Evolutionary conservation across 2,888 invertebrate genomes (phyloP).

Genomic region (Hydriomena furcata): DNA sequence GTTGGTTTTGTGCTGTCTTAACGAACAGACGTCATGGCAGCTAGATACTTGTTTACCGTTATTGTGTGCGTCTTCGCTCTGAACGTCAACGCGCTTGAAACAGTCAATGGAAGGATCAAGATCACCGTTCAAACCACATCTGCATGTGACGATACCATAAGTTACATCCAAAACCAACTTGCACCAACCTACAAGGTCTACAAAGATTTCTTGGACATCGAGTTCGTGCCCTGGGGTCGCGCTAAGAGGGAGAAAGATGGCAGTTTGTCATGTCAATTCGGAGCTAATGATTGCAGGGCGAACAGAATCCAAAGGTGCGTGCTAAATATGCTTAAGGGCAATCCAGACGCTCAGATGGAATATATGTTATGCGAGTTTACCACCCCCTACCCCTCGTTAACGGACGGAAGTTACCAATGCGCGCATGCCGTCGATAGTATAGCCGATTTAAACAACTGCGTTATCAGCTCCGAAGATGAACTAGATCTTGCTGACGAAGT

Average conservation of each 20-base stretch:
- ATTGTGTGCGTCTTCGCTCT: slow-evolving; percentile 33
- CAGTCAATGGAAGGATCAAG: slow-evolving; percentile 62
- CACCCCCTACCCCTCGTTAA: slow-evolving; percentile 48
- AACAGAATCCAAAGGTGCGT: slow-evolving; percentile 71
- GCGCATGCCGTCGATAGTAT: slow-evolving; percentile 54
- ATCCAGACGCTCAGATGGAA: slow-evolving; percentile 58
- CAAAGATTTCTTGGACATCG: slow-evolving; percentile 58
- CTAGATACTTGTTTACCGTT: slow-evolving; percentile 30
- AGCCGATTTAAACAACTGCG: slow-evolving; percentile 59
- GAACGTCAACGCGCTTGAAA: slow-evolving; percentile 42
- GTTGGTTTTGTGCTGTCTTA: slow-evolving; percentile 26
- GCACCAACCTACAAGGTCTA: slow-evolving; percentile 54
- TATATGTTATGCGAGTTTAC: slow-evolving; percentile 72
- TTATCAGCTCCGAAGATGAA: slow-evolving; percentile 49
- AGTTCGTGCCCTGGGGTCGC: slow-evolving; percentile 75
- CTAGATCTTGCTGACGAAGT: slow-evolving; percentile 55
- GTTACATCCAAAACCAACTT: slow-evolving; percentile 54
- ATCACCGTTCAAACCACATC: slow-evolving; percentile 62
- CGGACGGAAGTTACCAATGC: slow-evolving; percentile 55
- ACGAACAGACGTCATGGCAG: slow-evolving; percentile 42
- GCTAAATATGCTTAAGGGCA: slow-evolving; percentile 50
- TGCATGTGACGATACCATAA: slow-evolving; percentile 61
- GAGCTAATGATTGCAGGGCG: slow-evolving; percentile 64
- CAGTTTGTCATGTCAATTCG: slow-evolving; percentile 57
- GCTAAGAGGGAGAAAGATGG: slow-evolving; percentile 49